Conservation (phyloP, 1,140 invertebrate genomes). For the Pseudachorutes palmiensis region DNA sequence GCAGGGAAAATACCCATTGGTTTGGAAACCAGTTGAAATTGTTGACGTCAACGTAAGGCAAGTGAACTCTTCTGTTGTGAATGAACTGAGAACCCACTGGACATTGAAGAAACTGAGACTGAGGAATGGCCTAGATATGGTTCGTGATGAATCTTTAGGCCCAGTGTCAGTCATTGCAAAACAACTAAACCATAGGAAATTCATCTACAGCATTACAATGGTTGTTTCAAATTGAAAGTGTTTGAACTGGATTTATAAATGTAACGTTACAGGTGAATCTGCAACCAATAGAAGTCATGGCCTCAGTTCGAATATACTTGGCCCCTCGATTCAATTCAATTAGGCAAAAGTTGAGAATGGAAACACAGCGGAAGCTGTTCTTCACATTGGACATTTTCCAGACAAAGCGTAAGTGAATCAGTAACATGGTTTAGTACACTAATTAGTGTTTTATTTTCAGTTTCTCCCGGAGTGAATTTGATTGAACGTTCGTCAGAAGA, state of each 20-base stretch:
- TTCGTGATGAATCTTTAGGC: background rate
- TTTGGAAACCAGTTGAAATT: background rate
- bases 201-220: conserved; percentile 7
- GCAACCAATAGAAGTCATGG: background rate
- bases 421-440: too few species aligned
- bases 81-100: conserved; percentile 9
- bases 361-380: conserved; percentile 36
- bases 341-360: conserved; percentile 30
- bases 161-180: conserved; percentile 3
- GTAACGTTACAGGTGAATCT: too few species aligned
- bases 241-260: too few species aligned
- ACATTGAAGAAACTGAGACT: background rate
- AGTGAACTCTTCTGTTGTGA: background rate
- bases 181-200: conserved; percentile 12
- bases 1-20: background rate
- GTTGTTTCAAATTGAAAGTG: too few species aligned
- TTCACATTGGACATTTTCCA: conserved; percentile 38
- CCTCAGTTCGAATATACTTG: conserved; percentile 39
- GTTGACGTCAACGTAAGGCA: background rate
- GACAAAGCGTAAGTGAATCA: conserved; percentile 19
- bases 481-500: conserved; percentile 10
- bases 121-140: background rate
- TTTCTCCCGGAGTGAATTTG: conserved; percentile 4
- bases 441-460: too few species aligned
- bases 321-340: conserved; percentile 38